phyloP scores from a whole-genome alignment of 2,888 invertebrate genomes.

The Caenorhabditis virilis region DNA sequence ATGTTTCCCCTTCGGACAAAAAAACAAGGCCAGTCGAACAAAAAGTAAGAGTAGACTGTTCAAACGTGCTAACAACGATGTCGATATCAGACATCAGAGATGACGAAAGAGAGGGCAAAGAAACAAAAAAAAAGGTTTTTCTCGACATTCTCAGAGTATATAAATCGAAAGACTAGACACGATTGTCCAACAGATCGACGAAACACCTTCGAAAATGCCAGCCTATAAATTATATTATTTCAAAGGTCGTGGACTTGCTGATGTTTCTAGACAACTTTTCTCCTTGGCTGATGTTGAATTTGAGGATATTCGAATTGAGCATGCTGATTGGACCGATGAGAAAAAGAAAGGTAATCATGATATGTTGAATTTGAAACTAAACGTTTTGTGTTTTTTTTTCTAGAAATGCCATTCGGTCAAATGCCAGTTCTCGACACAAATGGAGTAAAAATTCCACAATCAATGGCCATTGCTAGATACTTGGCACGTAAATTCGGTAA shows the following conservation, averaged over 20 bases:
- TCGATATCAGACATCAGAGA: too few species aligned
- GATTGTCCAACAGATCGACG: too few species aligned
- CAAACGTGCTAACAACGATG: too few species aligned
- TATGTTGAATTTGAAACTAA: too few species aligned
- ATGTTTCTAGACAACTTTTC: slow-evolving; percentile 42
- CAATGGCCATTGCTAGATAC: slow-evolving; percentile 31
- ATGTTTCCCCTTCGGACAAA: too few species aligned
- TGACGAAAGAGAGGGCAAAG: too few species aligned
- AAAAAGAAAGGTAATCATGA: neutral
- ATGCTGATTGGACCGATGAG: neutral
- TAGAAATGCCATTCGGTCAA: slow-evolving; percentile 34
- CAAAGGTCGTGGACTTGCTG: slow-evolving; percentile 38
- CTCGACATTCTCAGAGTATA: too few species aligned
- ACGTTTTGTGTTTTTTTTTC: too few species aligned
- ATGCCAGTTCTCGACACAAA: slow-evolving; percentile 25
- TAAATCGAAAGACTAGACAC: too few species aligned
- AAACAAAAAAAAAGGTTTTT: too few species aligned
- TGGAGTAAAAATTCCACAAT: slow-evolving; percentile 30
- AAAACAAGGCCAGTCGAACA: too few species aligned
- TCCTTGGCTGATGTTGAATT: slow-evolving; percentile 32
- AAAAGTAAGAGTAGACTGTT: too few species aligned
- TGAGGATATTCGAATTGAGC: slow-evolving; percentile 30
- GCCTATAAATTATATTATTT: slow-evolving; percentile 46
- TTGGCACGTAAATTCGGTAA: slow-evolving; percentile 44
- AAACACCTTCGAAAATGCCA: slow-evolving; percentile 8